Evolutionary conservation across 2,113 vertebrate species (phyloP).

Genomic region (Suncus etruscus): DNA sequence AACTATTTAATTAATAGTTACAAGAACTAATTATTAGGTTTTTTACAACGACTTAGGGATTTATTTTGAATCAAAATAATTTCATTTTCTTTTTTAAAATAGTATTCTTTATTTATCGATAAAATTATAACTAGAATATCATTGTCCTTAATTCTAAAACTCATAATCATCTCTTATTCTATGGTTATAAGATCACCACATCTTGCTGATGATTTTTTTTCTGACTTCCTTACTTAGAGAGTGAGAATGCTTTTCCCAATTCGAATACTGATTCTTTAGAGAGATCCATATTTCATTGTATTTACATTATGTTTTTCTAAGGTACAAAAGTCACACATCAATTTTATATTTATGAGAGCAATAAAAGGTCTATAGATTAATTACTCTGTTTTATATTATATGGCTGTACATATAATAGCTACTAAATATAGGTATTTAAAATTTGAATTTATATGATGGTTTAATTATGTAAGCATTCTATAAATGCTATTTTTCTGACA

Average conservation of each 20-base stretch:
- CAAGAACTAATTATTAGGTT: background rate
- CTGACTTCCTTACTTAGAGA: background rate
- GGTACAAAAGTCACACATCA: conserved; percentile 1
- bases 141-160: background rate
- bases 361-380: background rate
- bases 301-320: background rate
- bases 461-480: background rate
- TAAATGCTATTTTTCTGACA: conserved; percentile 8
- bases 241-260: background rate
- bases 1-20: too few relatives aligned
- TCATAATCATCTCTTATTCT: background rate
- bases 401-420: background rate
- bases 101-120: background rate
- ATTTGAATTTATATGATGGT: conserved; percentile 37
- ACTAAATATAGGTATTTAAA: conserved; percentile 48
- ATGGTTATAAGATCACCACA: background rate
- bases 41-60: background rate
- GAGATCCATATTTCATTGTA: background rate
- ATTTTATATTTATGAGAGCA: background rate
- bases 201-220: background rate
- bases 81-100: background rate
- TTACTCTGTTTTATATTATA: conserved; percentile 27
- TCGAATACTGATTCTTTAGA: background rate
- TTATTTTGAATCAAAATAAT: background rate
- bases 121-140: background rate